Percentiles rank a stretch among this genome's conserved stretches.
Evolutionary conservation across 1,140 invertebrate species (phyloP).

Genomic region (Drosophila cardini): DNA sequence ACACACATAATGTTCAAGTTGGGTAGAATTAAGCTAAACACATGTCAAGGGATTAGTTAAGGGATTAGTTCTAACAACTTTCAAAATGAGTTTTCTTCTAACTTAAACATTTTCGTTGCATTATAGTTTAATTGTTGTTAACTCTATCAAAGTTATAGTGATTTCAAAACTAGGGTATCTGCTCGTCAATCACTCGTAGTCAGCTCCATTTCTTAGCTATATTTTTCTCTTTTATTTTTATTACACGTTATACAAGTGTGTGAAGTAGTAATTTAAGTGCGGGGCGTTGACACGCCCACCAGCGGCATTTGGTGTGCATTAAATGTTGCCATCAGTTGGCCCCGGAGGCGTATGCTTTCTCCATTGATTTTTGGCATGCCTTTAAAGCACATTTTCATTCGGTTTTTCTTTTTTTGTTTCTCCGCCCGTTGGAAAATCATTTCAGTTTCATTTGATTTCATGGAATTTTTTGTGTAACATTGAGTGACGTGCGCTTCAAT

Average conservation of each 20-base stretch:
- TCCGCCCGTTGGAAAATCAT: conserved; percentile 24
- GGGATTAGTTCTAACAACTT: neutral
- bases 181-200: neutral
- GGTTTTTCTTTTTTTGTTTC: neutral
- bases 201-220: neutral
- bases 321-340: conserved; percentile 59
- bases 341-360: conserved; percentile 39
- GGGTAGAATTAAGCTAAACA: neutral
- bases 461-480: conserved; percentile 45
- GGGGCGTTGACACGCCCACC: conserved; percentile 66
- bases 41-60: neutral
- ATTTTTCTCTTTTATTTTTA: conserved; percentile 50
- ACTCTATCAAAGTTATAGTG: too few relatives aligned
- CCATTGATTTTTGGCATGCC: conserved; percentile 74
- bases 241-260: conserved; percentile 80
- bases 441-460: conserved; percentile 42
- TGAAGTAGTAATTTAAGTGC: conserved; percentile 81
- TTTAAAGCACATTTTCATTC: conserved; percentile 78
- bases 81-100: too few relatives aligned
- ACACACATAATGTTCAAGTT: neutral
- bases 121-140: too few relatives aligned
- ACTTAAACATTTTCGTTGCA: too few relatives aligned
- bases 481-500: conserved; percentile 45
- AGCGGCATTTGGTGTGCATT: conserved; percentile 62
- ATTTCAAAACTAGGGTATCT: neutral